A percentile compares a stretch with the other conserved stretches of the same genome.
These are phyloP conservation scores for Acanthurus tractus DNA, from an alignment of 2,797 vertebrate species.

Conservation along the genomic window DNA sequence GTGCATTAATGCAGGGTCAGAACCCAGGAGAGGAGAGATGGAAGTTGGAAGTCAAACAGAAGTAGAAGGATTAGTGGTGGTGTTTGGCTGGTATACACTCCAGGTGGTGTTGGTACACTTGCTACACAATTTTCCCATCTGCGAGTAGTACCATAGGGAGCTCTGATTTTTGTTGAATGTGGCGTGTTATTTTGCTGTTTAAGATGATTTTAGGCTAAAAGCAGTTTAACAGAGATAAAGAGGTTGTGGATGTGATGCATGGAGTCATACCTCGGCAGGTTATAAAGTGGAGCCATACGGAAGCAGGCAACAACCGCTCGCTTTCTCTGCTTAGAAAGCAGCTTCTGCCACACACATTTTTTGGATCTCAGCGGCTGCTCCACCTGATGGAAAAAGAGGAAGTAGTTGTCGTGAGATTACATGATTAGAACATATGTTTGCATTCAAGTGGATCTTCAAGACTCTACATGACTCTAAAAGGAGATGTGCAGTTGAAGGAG, in stretches of 20 bases:
- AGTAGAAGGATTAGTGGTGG: slow-evolving; percentile 10
- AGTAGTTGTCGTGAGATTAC: not conserved
- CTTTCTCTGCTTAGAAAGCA: slow-evolving; percentile 97
- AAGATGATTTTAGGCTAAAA: not conserved
- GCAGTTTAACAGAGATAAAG: too few species aligned
- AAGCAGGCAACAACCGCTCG: slow-evolving; percentile 99
- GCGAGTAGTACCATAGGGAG: not conserved
- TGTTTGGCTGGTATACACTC: slow-evolving; percentile 13
- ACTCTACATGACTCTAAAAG: too few species aligned
- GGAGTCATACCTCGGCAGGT: slow-evolving; percentile 92
- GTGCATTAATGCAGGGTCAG: slow-evolving; percentile 73
- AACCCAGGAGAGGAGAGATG: slow-evolving; percentile 51
- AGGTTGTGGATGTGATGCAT: not conserved
- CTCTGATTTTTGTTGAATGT: not conserved
- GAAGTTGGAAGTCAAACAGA: slow-evolving; percentile 35
- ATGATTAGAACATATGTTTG: not conserved
- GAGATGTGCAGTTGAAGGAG: too few species aligned
- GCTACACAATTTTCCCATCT: slow-evolving; percentile 16
- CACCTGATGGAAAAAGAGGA: slow-evolving; percentile 83
- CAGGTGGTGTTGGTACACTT: slow-evolving; percentile 22
- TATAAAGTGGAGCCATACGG: slow-evolving; percentile 98
- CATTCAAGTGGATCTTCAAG: too few species aligned
- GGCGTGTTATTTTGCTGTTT: not conserved
- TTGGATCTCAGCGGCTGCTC: slow-evolving; percentile 98
- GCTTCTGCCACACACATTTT: slow-evolving; percentile 98